These are phyloP conservation scores for Cyclophora albipunctata DNA, from an alignment of 2,888 invertebrate genomes.

Conservation along the genomic window DNA sequence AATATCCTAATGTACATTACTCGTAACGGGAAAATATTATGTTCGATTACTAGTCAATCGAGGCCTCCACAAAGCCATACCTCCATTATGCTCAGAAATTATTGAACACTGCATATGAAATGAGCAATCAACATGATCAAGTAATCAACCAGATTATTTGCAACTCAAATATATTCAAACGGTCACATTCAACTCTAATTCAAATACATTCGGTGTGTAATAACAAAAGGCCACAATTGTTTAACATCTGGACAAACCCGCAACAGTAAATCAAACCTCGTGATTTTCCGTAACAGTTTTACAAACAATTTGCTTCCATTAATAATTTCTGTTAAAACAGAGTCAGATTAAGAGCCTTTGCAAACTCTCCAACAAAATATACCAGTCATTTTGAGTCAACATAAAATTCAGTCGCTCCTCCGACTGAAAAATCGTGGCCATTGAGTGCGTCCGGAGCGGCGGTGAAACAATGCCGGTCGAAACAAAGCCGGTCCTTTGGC, in stretches of 20 bases:
- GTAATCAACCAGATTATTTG: too few species aligned
- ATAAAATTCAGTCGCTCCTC: constrained; percentile 40
- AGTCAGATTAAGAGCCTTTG: constrained; percentile 10
- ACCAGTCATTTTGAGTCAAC: constrained; percentile 13
- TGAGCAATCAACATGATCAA: too few species aligned
- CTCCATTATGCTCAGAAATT: too few species aligned
- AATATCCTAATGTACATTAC: too few species aligned
- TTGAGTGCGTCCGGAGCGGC: constrained; percentile 41
- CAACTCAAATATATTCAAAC: too few species aligned
- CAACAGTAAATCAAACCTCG: background rate
- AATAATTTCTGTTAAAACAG: constrained; percentile 5
- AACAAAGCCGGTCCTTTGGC: constrained; percentile 53
- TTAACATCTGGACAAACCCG: background rate
- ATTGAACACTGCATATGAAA: too few species aligned
- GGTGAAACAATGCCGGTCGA: constrained; percentile 37
- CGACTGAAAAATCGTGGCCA: constrained; percentile 54
- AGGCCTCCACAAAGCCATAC: too few species aligned
- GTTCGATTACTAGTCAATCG: too few species aligned
- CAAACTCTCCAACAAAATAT: constrained; percentile 11
- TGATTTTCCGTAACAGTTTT: background rate
- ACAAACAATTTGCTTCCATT: background rate
- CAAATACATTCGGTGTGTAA: too few species aligned
- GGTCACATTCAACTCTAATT: too few species aligned
- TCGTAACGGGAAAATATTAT: too few species aligned
- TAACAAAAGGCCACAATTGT: too few species aligned